Base-by-base conservation (phyloP, 2,888 invertebrate genomes). In the Tipula confusa region DNA sequence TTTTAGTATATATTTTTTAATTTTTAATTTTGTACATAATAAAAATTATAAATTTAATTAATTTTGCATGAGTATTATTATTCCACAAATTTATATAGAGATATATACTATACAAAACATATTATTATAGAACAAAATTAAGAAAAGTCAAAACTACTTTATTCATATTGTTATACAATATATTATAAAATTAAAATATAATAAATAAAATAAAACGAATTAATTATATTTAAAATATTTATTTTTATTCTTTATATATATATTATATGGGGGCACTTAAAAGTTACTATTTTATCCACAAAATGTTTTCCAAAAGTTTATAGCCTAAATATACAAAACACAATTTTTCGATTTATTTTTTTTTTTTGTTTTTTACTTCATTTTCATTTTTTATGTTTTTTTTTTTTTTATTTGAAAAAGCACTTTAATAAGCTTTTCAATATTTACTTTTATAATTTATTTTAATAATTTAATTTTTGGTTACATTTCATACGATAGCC, bases 291-390 rank as follows among this genome's bases (percentile, higher is more conserved):
- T 64, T 64, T 64, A 64, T 64, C 64, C 64, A 64, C 64, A 24
- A 64, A 64, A 64, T 64, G 64, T 64, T 64, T 64, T 64, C 64
- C 64, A 64, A 64, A 64, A 64, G 64, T 64, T 64, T 64, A n/a
- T n/a, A 64, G 64, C 64, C 64, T 64, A 43, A 43, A 43, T 43
- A 64, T 64, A 64, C 64, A 64, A 24, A 64, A 64, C 64, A 64
- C 64, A 64, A 64, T 9, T 24, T 64, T 64, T 64, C 64, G 24
- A n/a, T n/a, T n/a, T n/a, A n/a, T n/a, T n/a, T n/a, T n/a, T n/a
- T n/a, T n/a, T n/a, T n/a, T 64, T 64, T 24, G 2, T 64, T 64
- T 9, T 24, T 9, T 3, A 6, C 7, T 24, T 64, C 24, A 64
- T 64, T 43, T 15, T 15, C 43, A 43, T 15, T 15, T 15, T 43